Conservation (phyloP, 2,797 vertebrate genomes). For the Scarus forsteni region DNA sequence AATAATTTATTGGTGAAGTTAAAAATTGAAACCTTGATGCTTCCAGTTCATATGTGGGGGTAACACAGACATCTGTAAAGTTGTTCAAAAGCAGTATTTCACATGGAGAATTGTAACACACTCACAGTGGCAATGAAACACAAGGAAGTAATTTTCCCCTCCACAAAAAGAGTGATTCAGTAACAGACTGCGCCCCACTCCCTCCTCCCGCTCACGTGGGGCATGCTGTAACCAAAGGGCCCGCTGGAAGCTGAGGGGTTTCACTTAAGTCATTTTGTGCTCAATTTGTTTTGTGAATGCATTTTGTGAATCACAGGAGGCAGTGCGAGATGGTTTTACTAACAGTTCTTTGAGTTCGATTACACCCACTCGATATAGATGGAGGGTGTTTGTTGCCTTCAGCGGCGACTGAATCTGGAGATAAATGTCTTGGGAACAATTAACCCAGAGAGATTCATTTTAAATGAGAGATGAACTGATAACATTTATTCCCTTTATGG, state of each 20-base stretch:
- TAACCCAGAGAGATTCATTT: slow-evolving; percentile 24
- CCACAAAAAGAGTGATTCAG: slow-evolving; percentile 66
- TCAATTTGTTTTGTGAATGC: slow-evolving; percentile 65
- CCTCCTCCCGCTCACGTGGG: slow-evolving; percentile 56
- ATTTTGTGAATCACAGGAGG: slow-evolving; percentile 56
- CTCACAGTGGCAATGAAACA: slow-evolving; percentile 38
- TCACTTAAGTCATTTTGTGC: slow-evolving; percentile 70
- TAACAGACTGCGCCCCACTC: slow-evolving; percentile 45
- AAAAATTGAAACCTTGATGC: slow-evolving; percentile 43
- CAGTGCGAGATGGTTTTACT: slow-evolving; percentile 39
- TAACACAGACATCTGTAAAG: slow-evolving; percentile 10
- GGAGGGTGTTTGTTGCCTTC: slow-evolving; percentile 29
- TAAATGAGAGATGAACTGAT: not conserved
- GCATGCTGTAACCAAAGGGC: slow-evolving; percentile 63
- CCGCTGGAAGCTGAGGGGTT: slow-evolving; percentile 59
- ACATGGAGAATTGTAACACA: slow-evolving; percentile 31
- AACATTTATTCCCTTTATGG: not conserved
- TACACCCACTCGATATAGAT: slow-evolving; percentile 50
- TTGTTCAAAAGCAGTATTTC: slow-evolving; percentile 39
- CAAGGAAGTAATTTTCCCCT: slow-evolving; percentile 72
- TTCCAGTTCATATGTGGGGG: slow-evolving; percentile 14
- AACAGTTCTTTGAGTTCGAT: slow-evolving; percentile 42
- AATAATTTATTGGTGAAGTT: slow-evolving; percentile 47
- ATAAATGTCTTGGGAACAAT: slow-evolving; percentile 25
- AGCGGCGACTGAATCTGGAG: slow-evolving; percentile 19